Base-by-base conservation (phyloP, 1,140 invertebrate species). In the Monomorium pharaonis region DNA sequence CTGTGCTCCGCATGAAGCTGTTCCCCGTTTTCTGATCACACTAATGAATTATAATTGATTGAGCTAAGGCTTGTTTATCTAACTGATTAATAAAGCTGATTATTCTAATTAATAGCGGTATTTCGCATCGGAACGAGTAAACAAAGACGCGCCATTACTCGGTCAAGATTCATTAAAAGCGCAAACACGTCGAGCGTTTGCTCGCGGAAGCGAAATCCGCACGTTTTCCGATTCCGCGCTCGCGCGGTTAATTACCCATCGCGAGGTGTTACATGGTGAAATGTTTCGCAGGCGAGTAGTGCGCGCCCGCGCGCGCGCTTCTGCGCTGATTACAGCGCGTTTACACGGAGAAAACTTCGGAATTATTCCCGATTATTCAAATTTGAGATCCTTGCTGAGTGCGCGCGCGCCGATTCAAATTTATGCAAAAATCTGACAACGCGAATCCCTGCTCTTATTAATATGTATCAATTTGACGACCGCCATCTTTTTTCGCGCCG, bases 351-450 rank as follows among this genome's bases (percentile, higher is more conserved):
- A 92, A 93, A 92, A 90, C 89, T 89, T 91, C 76, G 85, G 86
- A 92, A 93, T 93, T 93, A 93, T 93, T 92, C 91, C 87, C 92
- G 91, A 93, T 93, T 93, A 93, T 93, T 93, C 91, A 92, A 92
- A 93, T 92, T 88, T 83, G 89, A 89, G 91, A 92, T 91, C 88
- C 91, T 91, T 91, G 88, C 88, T 85, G 80, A 67, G 54, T 87
- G 87, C 67, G 77, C 77, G 77, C 67, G 84, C 67, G 63, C 80
- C 89, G 91, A 92, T 93, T 93, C 91, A 92, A 93, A 93, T 93
- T 93, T 93, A 93, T 93, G 92, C 91, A 92, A 93, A 93, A 93
- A 92, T 92, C 85, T 85, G 69, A 77, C 85, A 91, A 88, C 91
- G 91, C 86, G 91, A 92, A 92, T 91, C 86, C 63, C 83, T 81